Percentiles rank a stretch among this genome's conserved stretches.
Conservation (phyloP, 2,888 invertebrate species). For the Sminthurides aquaticus region DNA sequence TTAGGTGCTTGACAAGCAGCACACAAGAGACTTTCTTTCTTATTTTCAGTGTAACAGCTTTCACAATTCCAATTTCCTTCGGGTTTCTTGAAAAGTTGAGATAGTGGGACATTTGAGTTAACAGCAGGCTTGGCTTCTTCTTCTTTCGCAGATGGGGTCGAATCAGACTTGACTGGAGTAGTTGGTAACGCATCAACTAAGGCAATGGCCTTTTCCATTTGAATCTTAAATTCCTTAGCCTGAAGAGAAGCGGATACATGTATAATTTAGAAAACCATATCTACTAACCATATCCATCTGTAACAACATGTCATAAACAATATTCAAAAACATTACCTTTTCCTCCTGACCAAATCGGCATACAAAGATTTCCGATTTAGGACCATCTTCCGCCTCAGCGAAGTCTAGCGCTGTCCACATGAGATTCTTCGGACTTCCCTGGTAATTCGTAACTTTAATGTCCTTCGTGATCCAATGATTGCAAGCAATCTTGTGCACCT, state of each 20-base stretch:
- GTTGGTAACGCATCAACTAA: constrained; percentile 5
- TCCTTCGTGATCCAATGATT: constrained; percentile 45
- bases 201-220: constrained; percentile 12
- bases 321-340: constrained; percentile 24
- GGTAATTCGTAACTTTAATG: constrained; percentile 44
- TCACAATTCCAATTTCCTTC: constrained; percentile 55
- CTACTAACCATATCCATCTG: background rate
- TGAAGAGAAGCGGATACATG: background rate
- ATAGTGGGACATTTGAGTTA: constrained; percentile 11
- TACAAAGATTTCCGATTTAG: constrained; percentile 48
- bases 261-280: background rate
- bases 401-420: constrained; percentile 47
- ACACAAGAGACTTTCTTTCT: constrained; percentile 50
- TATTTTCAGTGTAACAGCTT: constrained; percentile 55
- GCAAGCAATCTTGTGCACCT: constrained; percentile 50
- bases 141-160: background rate
- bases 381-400: constrained; percentile 45
- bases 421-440: constrained; percentile 44
- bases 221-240: constrained; percentile 19
- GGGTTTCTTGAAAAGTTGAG: constrained; percentile 46
- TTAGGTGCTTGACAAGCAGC: constrained; percentile 53
- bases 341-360: constrained; percentile 45
- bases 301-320: background rate
- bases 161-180: constrained; percentile 12
- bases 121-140: background rate